Base-by-base conservation (phyloP, 2,113 vertebrate species). In the Nothoprocta pentlandii region DNA sequence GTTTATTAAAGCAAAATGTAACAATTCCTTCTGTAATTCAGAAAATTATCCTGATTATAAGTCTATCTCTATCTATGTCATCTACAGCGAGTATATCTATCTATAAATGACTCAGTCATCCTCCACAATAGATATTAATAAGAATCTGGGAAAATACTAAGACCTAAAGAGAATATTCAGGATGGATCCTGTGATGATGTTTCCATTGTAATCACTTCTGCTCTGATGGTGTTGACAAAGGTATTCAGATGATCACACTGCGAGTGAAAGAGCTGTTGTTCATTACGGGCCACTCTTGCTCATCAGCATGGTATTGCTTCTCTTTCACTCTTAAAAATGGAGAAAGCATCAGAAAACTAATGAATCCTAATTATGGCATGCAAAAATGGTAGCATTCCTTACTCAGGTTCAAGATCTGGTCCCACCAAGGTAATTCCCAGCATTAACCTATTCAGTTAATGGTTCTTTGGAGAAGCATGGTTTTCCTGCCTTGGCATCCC, bases 351-450 rank as follows among this genome's bases (percentile, higher is more conserved):
- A 32, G 21, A 12, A 28, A 41, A 16, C 9, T 0, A 19, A 20
- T 10, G 41, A 59, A 17, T 58, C 44, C 34, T 71, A 6, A 19
- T 12, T 14, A 19, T 19, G 11, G 2, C 26, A n/a, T 3, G 28
- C 25, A 80, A n/a, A 10, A 73, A 7, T 13, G 17, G 19, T 44
- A 56, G 66, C 32, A 47, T 8, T 14, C 4, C 1, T 0, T 32
- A 12, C 10, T 1, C 7, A 25, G 14, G 7, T 66, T 22, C 74
- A 39, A 21, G 67, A 10, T 14, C 1, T 2, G 61, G 36, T 42
- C 7, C 28, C 58, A 19, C 17, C 28, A 36, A 39, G 13, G 19
- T 8, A 4, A 6, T 2, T 73, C 17, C 9, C 2, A 2, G 3
- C 4, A 61, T 12, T 34, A 34, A 2, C 41, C 17, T 74, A 56